Evolutionary conservation across 2,797 vertebrate species (phyloP), one percentile per base, ranked within the genome.

Genomic region (Numenius phaeopus): DNA sequence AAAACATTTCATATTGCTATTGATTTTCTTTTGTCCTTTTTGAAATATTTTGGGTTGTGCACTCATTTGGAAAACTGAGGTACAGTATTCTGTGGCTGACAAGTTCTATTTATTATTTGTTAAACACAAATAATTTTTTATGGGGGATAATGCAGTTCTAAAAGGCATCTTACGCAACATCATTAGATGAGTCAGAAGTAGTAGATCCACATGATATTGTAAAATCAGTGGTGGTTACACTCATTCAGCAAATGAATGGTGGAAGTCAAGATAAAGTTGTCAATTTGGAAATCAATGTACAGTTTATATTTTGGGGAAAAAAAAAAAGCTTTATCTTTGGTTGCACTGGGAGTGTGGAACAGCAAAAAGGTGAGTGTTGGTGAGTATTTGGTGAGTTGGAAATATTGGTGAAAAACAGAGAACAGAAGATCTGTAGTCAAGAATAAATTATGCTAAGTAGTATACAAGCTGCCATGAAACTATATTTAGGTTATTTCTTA

Each of bases 401-500:
- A 81, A 79, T 83, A 4, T 26, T 55, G 18, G 4, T 58, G 73
- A 92, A 80, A 67, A 17, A 78, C 7, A 73, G 29, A 9, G 40
- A 90, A 59, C 5, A 5, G 23, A 84, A 19, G 14, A 17, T 69
- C 42, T 73, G 18, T 34, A 62, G 23, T 61, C 29, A 86, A 44
- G 55, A 89, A 50, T 55, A 79, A 71, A 83, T 70, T 76, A 87
- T 27, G 23, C 11, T 79, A 82, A 65, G 18, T 37, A 76, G 58
- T 22, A 79, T 42, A 89, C 0, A 1, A 66, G 40, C 54, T 54
- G 22, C 59, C 75, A 80, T 83, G 65, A 95, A 95, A 89, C 84
- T 73, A 59, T 89, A 77, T 91, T 83, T 79, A 76, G 50, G 20
- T 73, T 86, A 54, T 78, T 94, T 90, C 44, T 79, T 80, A 62